Conservation (phyloP, 1,140 invertebrate species). For the Caenorhabditis tropicalis region DNA sequence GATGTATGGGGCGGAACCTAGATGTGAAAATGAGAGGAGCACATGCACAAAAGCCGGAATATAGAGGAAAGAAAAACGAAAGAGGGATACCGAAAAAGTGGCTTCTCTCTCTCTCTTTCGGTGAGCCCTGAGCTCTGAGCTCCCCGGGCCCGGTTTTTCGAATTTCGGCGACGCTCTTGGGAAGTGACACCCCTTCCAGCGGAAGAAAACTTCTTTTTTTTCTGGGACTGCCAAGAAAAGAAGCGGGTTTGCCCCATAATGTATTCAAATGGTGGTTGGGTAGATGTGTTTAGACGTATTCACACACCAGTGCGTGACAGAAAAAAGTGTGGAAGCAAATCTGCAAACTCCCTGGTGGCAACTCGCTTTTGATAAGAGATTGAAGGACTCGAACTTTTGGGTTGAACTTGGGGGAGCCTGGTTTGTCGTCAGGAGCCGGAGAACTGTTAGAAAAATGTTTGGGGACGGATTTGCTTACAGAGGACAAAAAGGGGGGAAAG, state of each 20-base stretch:
- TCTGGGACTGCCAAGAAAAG: not conserved
- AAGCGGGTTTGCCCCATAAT: not conserved
- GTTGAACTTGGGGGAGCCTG: not conserved
- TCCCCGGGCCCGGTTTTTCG: not conserved
- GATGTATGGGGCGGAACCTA: not conserved
- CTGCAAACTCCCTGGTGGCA: not conserved
- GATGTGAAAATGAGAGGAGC: constrained; percentile 29
- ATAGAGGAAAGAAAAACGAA: not conserved
- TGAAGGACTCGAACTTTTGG: not conserved
- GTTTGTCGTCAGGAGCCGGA: too few species aligned
- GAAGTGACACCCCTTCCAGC: constrained; percentile 11
- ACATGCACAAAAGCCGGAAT: not conserved
- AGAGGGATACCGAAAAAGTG: not conserved
- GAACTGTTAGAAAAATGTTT: not conserved
- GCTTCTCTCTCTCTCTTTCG: not conserved
- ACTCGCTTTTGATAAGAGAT: constrained; percentile 8
- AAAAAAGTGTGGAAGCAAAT: not conserved
- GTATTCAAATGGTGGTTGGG: not conserved
- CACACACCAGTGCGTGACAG: not conserved
- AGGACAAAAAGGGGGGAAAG: constrained; percentile 21
- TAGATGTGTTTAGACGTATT: not conserved
- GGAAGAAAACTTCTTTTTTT: not conserved
- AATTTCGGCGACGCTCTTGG: not conserved
- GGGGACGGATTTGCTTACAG: constrained; percentile 1
- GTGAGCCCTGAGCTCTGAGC: not conserved